Evolutionary conservation across 2,113 vertebrate genomes (phyloP), one percentile per base, ranked within the genome.

Genomic region (Scortum barcoo): DNA sequence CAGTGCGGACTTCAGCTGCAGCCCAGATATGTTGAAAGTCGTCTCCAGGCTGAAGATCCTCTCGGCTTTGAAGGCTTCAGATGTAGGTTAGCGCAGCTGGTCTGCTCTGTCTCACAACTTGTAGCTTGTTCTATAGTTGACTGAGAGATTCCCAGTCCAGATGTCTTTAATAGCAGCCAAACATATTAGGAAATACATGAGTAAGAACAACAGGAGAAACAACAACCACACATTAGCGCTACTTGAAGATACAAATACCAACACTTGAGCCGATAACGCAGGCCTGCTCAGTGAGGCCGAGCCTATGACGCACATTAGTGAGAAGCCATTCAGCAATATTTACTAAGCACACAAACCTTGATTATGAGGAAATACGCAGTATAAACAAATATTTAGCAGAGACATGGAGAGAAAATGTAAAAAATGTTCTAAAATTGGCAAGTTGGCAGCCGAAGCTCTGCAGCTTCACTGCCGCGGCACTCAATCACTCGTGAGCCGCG

Each of bases 281-380:
- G 53, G 62, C 44, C 58, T 67, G 75, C 83, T 78, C 28, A 22
- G 50, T 58, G 42, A 71, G 40, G 65, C 33, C 38, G 22, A 65
- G 65, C 61, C 46, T 62, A 26, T 90, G 91, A 92, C 77, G 85
- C 89, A 92, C 54, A 48, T 87, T 46, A 77, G 54, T 46, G 16
- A 66, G 30, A 78, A 72, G 53, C 46, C 65, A 53, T 65, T 84
- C 22, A 67, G 78, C 70, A 77, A 65, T 91, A 84, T 93, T 92
- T 90, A 88, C 82, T 17, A 40, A 84, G 80, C 70, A 84, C 72
- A 86, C 75, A 84, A 66, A 67, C 63, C 72, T 67, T 36, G 69
- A 88, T 78, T 62, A 30, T 30, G 44, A 67, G 69, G 74, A 91
- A 84, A 80, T 76, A 57, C 33, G 5, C 46, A 30, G 30, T 28